Evolutionary conservation across 2,113 vertebrate genomes (phyloP).

Genomic region (Dasyornis broadbenti): DNA sequence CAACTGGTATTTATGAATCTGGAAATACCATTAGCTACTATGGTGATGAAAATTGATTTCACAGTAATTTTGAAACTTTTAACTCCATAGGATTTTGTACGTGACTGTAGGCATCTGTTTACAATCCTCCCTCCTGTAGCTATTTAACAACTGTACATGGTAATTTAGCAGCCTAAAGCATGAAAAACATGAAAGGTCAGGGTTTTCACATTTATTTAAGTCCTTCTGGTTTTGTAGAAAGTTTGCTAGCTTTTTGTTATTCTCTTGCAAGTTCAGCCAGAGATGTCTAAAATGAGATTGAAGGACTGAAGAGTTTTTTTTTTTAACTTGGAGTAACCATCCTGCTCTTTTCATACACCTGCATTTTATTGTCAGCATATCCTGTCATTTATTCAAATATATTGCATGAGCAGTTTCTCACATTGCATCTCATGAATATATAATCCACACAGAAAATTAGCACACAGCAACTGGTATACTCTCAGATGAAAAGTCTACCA

Average conservation of each 20-base stretch:
- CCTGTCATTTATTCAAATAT: not conserved
- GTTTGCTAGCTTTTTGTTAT: not conserved
- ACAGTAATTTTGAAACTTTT: not conserved
- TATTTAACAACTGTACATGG: not conserved
- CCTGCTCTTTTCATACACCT: not conserved
- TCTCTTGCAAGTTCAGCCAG: not conserved
- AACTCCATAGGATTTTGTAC: not conserved
- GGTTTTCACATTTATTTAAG: not conserved
- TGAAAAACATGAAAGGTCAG: not conserved
- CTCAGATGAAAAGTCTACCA: not conserved
- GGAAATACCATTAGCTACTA: conserved; percentile 33
- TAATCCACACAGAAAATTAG: not conserved
- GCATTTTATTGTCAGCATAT: not conserved
- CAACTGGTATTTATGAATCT: not conserved
- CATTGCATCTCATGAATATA: conserved; percentile 6
- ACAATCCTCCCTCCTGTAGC: not conserved
- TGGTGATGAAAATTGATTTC: conserved; percentile 37
- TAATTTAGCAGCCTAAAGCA: not conserved
- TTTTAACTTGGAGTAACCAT: not conserved
- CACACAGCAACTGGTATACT: not conserved
- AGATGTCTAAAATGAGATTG: not conserved
- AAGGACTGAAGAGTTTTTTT: not conserved
- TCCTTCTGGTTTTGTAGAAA: not conserved
- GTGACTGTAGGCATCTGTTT: not conserved
- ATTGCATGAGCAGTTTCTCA: not conserved